Conservation (phyloP, 2,113 vertebrate genomes). For the Xiphorhynchus elegans region DNA sequence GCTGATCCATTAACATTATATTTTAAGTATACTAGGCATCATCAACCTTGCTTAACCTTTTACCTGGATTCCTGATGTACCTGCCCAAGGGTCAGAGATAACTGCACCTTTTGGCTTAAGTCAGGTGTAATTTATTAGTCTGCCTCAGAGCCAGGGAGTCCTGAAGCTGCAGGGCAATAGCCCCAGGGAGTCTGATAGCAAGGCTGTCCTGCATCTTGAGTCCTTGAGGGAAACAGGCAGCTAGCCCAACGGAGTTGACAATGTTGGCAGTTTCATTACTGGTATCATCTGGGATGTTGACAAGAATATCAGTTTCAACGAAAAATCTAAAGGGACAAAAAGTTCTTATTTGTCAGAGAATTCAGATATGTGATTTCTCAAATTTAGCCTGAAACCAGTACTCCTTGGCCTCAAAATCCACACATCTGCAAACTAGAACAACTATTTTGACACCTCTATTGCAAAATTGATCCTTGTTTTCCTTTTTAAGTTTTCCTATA, state of each 20-base stretch:
- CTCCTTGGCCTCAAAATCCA: not conserved
- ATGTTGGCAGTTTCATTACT: slow-evolving; percentile 11
- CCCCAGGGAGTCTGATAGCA: not conserved
- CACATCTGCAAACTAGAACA: not conserved
- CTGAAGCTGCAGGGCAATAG: not conserved
- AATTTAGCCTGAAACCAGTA: not conserved
- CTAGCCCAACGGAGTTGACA: not conserved
- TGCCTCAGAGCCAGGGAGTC: not conserved
- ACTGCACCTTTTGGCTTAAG: not conserved
- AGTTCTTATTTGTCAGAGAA: slow-evolving; percentile 26
- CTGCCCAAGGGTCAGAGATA: not conserved
- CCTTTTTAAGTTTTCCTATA: not conserved
- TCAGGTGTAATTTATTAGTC: not conserved
- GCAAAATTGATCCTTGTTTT: not conserved
- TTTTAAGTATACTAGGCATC: not conserved
- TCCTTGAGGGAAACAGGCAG: not conserved
- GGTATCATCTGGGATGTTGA: slow-evolving; percentile 24
- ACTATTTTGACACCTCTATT: not conserved
- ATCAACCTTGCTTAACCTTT: not conserved
- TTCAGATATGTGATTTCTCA: slow-evolving; percentile 26
- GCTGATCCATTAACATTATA: not conserved
- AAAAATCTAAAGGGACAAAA: slow-evolving; percentile 1
- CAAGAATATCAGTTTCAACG: slow-evolving; percentile 9
- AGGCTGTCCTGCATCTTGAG: not conserved
- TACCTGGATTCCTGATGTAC: not conserved